Conservation (phyloP, 1,140 invertebrate species). For the Pseudoatta argentina region DNA sequence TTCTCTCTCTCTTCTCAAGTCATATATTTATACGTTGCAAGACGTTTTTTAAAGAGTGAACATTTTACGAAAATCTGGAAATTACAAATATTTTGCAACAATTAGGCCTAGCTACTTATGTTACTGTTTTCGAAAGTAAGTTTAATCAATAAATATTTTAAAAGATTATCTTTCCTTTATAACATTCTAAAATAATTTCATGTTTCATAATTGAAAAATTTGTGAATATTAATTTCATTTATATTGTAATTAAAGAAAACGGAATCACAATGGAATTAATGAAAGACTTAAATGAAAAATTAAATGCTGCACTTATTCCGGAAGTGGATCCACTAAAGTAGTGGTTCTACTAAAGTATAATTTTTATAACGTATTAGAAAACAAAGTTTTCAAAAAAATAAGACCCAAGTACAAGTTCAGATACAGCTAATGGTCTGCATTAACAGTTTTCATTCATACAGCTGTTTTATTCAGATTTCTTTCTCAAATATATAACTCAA, state of each 20-base stretch:
- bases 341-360: background rate
- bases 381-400: background rate
- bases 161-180: too few relatives aligned
- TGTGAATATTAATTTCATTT: background rate
- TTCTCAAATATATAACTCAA: background rate
- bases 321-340: background rate
- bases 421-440: background rate
- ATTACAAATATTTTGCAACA: background rate
- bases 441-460: background rate
- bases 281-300: background rate
- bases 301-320: conserved; percentile 12
- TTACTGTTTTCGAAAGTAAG: background rate
- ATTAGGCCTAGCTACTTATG: background rate
- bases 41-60: background rate
- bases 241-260: conserved; percentile 4
- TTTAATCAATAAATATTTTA: background rate
- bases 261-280: background rate
- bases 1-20: background rate
- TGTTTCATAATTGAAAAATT: background rate
- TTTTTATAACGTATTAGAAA: background rate
- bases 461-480: background rate
- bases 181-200: background rate
- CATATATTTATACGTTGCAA: background rate
- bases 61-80: background rate
- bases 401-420: background rate